Evolutionary conservation across 2,888 invertebrate species (phyloP), one percentile per base, ranked within the genome.

Genomic region (Cheiracanthium punctorium): DNA sequence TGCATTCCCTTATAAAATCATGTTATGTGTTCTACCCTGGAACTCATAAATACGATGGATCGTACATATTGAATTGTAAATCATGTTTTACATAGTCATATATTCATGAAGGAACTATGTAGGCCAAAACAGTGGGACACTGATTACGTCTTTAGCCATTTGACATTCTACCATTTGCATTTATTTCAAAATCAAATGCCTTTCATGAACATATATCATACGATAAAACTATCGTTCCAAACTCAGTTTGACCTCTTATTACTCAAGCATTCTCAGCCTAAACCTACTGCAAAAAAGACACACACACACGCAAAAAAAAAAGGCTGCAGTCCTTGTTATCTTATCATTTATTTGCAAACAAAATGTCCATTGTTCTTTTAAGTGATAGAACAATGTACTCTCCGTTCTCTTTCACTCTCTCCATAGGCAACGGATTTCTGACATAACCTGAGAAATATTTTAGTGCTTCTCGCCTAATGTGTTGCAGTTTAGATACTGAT

Each of bases 281-380:
- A 7, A 37, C 10, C n/a, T n/a, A n/a, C n/a, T n/a, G n/a, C n/a
- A n/a, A n/a, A n/a, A n/a, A n/a, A n/a, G n/a, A n/a, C n/a, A n/a
- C n/a, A n/a, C n/a, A 7, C 10, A 37, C 4, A 37, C 37, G 37
- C 37, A 37, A 37, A 37, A 37, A n/a, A n/a, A n/a, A n/a, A n/a
- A n/a, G n/a, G n/a, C n/a, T n/a, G 37, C 24, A 58, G 58, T 12
- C 24, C 24, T 58, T 24, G 20, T 58, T 58, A 58, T 58, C 58
- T 58, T 58, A 58, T 24, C 58, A 24, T 58, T 58, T 58, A 58
- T 58, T 58, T 58, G 58, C 20, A 58, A 58, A 58, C 24, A 58
- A 24, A 58, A 58, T 58, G 17, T 24, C 58, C 12, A 58, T 58
- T 58, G 58, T 58, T 58, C 24, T 24, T 24, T 12, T 58, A 2